Evolutionary conservation across 2,797 vertebrate species (phyloP).

Genomic region (Caiman crocodilus): DNA sequence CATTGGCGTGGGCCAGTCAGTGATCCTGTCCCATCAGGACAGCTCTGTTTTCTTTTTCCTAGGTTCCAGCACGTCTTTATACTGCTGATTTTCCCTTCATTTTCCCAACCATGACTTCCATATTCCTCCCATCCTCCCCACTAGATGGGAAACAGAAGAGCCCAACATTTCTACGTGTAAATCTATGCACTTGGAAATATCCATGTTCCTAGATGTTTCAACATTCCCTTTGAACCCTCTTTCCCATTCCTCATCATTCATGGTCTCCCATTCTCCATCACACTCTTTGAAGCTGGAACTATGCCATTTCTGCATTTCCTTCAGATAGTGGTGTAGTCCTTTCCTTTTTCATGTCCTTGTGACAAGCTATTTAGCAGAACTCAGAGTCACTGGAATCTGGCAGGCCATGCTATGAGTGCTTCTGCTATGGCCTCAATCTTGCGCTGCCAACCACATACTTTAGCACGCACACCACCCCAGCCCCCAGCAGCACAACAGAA

Average conservation of each 20-base stretch:
- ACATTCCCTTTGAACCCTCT: neutral
- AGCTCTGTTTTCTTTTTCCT: neutral
- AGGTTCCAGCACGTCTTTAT: neutral
- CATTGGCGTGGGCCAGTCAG: neutral
- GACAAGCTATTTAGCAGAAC: too few species aligned
- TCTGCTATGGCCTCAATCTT: too few species aligned
- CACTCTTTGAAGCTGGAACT: neutral
- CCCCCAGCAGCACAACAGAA: neutral
- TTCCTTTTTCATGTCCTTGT: too few species aligned
- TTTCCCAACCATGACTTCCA: neutral
- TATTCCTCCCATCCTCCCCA: neutral
- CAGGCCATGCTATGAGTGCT: too few species aligned
- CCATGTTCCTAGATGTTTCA: neutral
- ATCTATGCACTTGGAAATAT: neutral
- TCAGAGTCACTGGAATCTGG: too few species aligned
- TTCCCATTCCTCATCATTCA: neutral
- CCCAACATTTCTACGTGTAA: neutral
- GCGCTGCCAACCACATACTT: too few species aligned
- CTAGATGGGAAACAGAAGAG: neutral
- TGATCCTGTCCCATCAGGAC: neutral
- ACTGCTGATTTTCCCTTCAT: neutral
- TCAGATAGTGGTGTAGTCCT: too few species aligned
- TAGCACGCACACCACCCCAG: too few species aligned
- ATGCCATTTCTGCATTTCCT: too few species aligned
- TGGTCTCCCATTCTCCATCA: neutral